Evolutionary conservation across 1,140 invertebrate species (phyloP).

Genomic region (Drosophila saltans): DNA sequence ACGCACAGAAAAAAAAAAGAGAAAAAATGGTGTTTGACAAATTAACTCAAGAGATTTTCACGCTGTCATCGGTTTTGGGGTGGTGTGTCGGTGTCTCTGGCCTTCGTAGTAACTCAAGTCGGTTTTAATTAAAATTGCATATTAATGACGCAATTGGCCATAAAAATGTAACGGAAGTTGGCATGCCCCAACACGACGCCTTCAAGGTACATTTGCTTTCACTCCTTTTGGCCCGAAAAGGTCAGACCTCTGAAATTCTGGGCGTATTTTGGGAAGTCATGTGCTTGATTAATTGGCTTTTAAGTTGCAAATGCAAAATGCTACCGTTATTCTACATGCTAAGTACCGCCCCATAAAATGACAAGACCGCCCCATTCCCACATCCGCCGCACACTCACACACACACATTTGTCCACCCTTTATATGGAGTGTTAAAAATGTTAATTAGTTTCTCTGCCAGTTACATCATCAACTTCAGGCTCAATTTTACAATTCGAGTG

Average conservation of each 20-base stretch:
- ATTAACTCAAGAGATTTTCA: slow-evolving; percentile 60
- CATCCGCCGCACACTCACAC: background rate
- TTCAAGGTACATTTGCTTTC: slow-evolving; percentile 35
- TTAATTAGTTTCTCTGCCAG: slow-evolving; percentile 41
- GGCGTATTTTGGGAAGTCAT: slow-evolving; percentile 67
- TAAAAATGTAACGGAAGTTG: slow-evolving; percentile 56
- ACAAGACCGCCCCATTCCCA: slow-evolving; percentile 21
- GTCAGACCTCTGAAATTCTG: slow-evolving; percentile 53
- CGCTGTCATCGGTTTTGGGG: slow-evolving; percentile 63
- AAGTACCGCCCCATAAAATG: slow-evolving; percentile 18
- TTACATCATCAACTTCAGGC: slow-evolving; percentile 50
- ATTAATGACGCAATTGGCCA: slow-evolving; percentile 71
- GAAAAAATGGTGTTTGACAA: slow-evolving; percentile 48
- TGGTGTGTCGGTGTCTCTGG: background rate
- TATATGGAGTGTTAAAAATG: slow-evolving; percentile 49
- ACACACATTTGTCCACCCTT: background rate
- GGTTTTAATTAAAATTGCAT: slow-evolving; percentile 80
- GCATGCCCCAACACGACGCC: slow-evolving; percentile 19
- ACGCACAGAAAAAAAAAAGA: slow-evolving; percentile 35
- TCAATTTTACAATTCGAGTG: slow-evolving; percentile 4
- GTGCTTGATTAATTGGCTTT: slow-evolving; percentile 76
- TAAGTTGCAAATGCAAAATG: slow-evolving; percentile 74
- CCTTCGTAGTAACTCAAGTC: slow-evolving; percentile 37
- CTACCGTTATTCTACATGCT: slow-evolving; percentile 31
- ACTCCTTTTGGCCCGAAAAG: slow-evolving; percentile 35